These are phyloP conservation scores for Seriola quinqueradiata DNA, from an alignment of 2,113 vertebrate species.

Conservation along the genomic window DNA sequence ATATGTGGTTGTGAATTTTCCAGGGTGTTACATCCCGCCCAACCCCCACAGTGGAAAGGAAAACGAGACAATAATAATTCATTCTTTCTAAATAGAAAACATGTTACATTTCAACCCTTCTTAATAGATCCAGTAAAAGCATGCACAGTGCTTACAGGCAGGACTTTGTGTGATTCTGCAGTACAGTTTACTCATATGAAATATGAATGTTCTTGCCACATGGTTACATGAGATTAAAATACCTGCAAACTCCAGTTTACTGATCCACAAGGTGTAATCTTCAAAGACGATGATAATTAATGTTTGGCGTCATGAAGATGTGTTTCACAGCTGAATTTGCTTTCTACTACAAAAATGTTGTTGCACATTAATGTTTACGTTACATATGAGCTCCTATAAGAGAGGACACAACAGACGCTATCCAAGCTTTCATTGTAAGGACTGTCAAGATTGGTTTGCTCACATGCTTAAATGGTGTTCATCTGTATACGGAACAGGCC, in stretches of 20 bases:
- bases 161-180: conserved; percentile 3
- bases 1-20: conserved; percentile 2
- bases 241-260: background rate
- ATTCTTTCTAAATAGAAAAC: conserved; percentile 16
- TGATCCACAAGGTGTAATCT: background rate
- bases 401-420: background rate
- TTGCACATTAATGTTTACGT: background rate
- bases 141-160: conserved; percentile 9
- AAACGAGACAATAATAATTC: conserved; percentile 29
- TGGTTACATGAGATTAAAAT: background rate
- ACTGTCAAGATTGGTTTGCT: background rate
- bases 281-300: background rate
- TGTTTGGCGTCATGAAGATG: conserved; percentile 13
- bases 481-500: background rate
- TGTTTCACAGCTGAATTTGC: background rate
- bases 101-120: background rate
- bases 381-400: background rate
- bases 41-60: background rate
- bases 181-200: conserved; percentile 27
- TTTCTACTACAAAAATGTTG: background rate
- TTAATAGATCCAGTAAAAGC: conserved; percentile 39
- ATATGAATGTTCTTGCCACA: conserved; percentile 28
- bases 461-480: background rate
- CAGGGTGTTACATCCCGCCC: background rate
- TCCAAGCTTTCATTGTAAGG: background rate